Base-by-base conservation (phyloP, 2,797 vertebrate species). In the Leucoraja ocellata region DNA sequence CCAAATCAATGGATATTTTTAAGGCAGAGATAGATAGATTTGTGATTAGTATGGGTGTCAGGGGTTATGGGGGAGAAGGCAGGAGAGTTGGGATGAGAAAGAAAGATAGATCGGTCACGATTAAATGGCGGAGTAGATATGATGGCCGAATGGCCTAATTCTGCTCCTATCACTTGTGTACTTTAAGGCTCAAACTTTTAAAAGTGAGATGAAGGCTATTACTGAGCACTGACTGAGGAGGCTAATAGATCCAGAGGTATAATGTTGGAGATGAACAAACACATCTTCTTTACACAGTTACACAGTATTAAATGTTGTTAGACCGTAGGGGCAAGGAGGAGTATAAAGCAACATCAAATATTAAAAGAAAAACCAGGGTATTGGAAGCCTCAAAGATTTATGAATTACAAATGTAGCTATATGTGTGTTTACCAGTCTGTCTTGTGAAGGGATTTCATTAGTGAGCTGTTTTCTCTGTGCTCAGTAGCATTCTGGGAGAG, bases 401-500 rank as follows among this genome's bases (percentile, higher is more conserved):
- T 32, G 86, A 91, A 81, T 74, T 63, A 76, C 68, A 94, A 73
- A 93, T 68, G 73, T 79, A 65, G 21, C 32, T 79, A 46, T 14
- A n/a, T 25, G 91, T 93, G 93, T 95, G 80, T 94, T 94, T 95
- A 94, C 94, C 95, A 93, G 95, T 86, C 93, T 46, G 32, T 28
- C 71, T 63, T 32, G 68, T 61, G 58, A 68, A 46, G 93, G 73
- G 46, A 28, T 18, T 91, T 95, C 46, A 81, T 81, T 93, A 61
- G 93, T 36, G 73, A 63, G 65, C 46, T 68, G 13, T 32, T 78
- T 79, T 78, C 93, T 79, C 78, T 16, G 63, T 79, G 58, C n/a
- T 63, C 76, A 65, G 63, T 79, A 32, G 93, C 36, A 81, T 58
- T 77, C 76, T 96, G 95, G 94, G 95, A 97, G 97, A 97, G 96